phyloP scores from a whole-genome alignment of 1,140 invertebrate genomes.

The Archivesica marissinica region DNA sequence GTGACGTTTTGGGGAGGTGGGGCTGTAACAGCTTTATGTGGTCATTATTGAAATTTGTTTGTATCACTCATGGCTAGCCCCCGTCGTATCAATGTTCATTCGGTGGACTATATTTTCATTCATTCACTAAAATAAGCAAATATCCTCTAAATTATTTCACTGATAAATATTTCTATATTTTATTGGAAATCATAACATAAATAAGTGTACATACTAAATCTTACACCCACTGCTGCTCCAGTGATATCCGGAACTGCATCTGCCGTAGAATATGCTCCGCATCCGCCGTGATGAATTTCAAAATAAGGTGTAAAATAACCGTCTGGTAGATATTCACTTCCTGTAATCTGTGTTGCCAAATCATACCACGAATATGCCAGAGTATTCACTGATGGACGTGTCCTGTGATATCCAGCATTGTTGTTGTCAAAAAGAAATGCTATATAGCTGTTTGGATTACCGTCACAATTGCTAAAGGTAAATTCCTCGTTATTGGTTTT shows the following conservation, averaged over 20 bases:
- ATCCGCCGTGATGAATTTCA: slow-evolving; percentile 58
- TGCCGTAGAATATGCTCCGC: slow-evolving; percentile 33
- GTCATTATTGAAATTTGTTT: too few species aligned
- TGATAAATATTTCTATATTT: too few species aligned
- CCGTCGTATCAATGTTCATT: too few species aligned
- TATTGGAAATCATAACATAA: too few species aligned
- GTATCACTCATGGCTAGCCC: too few species aligned
- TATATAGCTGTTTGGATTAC: slow-evolving; percentile 38
- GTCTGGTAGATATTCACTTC: slow-evolving; percentile 28
- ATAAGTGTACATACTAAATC: too few species aligned
- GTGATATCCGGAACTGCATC: background rate
- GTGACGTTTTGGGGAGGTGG: too few species aligned
- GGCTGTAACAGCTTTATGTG: too few species aligned
- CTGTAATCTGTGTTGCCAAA: background rate
- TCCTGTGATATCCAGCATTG: background rate
- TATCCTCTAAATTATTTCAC: too few species aligned
- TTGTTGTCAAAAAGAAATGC: slow-evolving; percentile 22
- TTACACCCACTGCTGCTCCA: slow-evolving; percentile 30
- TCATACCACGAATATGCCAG: slow-evolving; percentile 15
- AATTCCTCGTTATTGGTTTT: slow-evolving; percentile 16
- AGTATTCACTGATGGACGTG: background rate
- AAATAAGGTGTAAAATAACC: slow-evolving; percentile 38
- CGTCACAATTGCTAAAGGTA: slow-evolving; percentile 53
- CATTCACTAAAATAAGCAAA: too few species aligned
- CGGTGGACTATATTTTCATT: too few species aligned